Percentiles rank a stretch among this genome's conserved stretches.
phyloP scores from a whole-genome alignment of 2,113 vertebrate genomes.

The Telmatochromis bifrenatus region DNA sequence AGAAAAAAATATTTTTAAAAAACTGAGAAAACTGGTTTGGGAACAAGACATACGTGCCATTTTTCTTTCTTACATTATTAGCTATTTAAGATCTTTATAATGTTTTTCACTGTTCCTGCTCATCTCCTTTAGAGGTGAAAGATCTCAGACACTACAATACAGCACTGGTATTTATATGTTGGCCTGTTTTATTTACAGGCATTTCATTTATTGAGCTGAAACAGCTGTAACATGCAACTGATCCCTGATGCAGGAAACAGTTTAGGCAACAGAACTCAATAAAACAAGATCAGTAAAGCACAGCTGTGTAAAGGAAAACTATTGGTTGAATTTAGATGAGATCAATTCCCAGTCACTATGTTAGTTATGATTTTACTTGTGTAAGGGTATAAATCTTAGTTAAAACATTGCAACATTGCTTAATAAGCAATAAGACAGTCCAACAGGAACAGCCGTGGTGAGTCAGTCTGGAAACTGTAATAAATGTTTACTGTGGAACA shows the following conservation, averaged over 20 bases:
- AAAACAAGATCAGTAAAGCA: not conserved
- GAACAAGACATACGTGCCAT: not conserved
- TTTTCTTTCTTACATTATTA: not conserved
- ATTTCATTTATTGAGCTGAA: not conserved
- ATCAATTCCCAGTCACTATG: not conserved
- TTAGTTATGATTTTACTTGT: not conserved
- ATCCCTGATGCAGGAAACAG: not conserved
- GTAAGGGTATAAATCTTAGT: not conserved
- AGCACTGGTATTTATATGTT: not conserved
- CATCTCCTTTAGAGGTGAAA: not conserved
- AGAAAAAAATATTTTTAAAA: rapidly evolving
- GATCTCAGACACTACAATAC: not conserved
- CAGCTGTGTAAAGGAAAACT: not conserved
- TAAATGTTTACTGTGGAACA: not conserved
- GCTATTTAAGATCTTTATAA: not conserved
- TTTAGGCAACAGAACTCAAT: not conserved
- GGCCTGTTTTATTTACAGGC: not conserved
- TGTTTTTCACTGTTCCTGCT: not conserved
- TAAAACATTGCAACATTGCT: not conserved
- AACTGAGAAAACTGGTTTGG: not conserved
- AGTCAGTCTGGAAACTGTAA: not conserved
- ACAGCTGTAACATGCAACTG: not conserved
- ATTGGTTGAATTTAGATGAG: not conserved
- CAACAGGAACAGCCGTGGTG: not conserved
- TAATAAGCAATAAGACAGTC: not conserved